These are phyloP conservation scores for Pungitius pungitius DNA, from an alignment of 2,113 vertebrate species.

Conservation along the genomic window DNA sequence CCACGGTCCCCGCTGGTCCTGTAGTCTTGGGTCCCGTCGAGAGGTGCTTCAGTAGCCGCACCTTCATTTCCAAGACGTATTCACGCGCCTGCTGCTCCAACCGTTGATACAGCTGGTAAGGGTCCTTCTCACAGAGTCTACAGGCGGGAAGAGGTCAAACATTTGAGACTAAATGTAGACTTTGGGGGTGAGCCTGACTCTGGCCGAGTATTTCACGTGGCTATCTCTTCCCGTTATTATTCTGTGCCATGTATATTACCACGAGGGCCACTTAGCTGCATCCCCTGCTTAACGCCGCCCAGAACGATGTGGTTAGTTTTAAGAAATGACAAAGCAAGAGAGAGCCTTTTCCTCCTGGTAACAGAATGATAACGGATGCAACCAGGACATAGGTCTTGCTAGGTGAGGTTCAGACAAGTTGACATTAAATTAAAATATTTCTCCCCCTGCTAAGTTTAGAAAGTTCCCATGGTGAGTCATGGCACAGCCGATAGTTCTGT, in stretches of 20 bases:
- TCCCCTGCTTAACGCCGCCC: neutral
- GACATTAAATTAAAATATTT: fast-evolving
- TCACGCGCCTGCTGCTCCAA: slow-evolving; percentile 95
- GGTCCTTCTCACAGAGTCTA: slow-evolving; percentile 96
- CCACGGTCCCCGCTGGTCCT: slow-evolving; percentile 62
- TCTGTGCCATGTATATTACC: neutral
- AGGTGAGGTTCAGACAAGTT: neutral
- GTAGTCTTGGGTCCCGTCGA: slow-evolving; percentile 85
- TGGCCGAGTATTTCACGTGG: neutral
- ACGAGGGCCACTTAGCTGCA: neutral
- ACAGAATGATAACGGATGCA: neutral
- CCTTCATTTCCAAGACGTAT: slow-evolving; percentile 96
- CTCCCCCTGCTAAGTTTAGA: neutral
- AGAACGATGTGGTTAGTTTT: neutral
- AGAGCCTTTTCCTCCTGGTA: neutral
- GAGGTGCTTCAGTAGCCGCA: slow-evolving; percentile 91
- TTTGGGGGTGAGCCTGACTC: neutral
- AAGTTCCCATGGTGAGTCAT: slow-evolving; percentile 14
- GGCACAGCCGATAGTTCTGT: neutral
- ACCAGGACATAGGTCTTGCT: neutral
- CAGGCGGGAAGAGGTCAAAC: neutral
- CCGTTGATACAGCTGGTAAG: slow-evolving; percentile 96
- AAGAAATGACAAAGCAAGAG: neutral
- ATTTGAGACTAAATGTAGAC: neutral
- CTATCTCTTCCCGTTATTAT: neutral